Percentiles rank a stretch among this genome's conserved stretches.
These are phyloP conservation scores for Myopa testacea DNA, from an alignment of 2,888 invertebrate genomes.

Conservation along the genomic window DNA sequence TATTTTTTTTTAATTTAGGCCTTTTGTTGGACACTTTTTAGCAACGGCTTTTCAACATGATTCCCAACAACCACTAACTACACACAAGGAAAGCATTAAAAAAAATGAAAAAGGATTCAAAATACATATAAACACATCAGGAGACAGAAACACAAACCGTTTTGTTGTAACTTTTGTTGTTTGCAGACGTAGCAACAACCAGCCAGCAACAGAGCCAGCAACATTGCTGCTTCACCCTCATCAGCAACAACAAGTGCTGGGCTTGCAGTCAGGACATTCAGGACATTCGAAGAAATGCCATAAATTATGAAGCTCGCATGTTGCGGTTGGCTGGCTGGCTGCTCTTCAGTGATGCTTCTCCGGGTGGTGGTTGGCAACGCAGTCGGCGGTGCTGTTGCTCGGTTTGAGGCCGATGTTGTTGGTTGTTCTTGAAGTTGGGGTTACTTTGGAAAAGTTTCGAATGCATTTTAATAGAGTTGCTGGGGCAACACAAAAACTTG, in stretches of 20 bases:
- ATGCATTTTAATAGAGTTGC: background rate
- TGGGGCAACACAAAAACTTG: too few species aligned
- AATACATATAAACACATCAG: background rate
- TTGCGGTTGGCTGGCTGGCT: constrained; percentile 31
- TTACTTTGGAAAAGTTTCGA: constrained; percentile 3
- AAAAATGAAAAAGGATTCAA: background rate
- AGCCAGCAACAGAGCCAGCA: background rate
- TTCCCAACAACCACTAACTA: background rate
- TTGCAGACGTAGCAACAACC: constrained; percentile 4
- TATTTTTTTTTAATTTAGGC: background rate
- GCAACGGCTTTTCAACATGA: background rate
- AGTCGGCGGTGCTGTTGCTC: background rate
- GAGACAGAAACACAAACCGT: background rate
- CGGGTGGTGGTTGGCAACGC: background rate
- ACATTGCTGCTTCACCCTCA: background rate
- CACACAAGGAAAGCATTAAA: background rate
- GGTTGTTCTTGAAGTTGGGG: background rate
- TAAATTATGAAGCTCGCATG: constrained; percentile 39
- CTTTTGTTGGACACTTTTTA: background rate
- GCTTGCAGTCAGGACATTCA: background rate
- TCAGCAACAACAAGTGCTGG: background rate
- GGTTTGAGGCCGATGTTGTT: background rate
- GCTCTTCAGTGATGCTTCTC: background rate
- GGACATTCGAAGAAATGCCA: constrained; percentile 27
- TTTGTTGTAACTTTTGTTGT: background rate